Conservation (phyloP, 2,113 vertebrate species). For the Cromileptes altivelis region DNA sequence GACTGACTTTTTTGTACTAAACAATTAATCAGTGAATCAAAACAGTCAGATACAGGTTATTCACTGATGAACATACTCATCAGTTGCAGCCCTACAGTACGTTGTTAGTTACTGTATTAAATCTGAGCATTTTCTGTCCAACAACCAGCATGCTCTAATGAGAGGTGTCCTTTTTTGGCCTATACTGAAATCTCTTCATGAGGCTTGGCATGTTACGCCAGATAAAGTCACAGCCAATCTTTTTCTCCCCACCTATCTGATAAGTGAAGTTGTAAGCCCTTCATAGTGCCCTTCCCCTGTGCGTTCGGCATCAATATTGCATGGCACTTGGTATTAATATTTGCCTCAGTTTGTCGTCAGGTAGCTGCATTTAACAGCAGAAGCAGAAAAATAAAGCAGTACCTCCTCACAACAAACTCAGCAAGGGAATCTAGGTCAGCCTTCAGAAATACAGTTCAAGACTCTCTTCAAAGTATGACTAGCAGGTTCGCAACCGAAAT, state of each 20-base stretch:
- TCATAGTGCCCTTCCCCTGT: conserved; percentile 59
- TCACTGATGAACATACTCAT: neutral
- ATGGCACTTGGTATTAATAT: conserved; percentile 76
- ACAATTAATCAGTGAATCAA: neutral
- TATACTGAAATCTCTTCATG: conserved; percentile 36
- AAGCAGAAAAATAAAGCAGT: conserved; percentile 65
- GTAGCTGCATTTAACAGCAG: conserved; percentile 69
- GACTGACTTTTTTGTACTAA: neutral
- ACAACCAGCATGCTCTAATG: conserved; percentile 25
- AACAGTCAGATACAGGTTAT: neutral
- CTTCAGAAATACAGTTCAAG: conserved; percentile 67
- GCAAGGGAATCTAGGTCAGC: conserved; percentile 79
- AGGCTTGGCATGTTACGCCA: conserved; percentile 35
- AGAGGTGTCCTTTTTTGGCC: conserved; percentile 37
- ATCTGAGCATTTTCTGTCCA: conserved; percentile 9
- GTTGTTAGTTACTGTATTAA: conserved; percentile 1
- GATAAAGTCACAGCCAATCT: conserved; percentile 58
- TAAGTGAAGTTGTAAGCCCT: conserved; percentile 60
- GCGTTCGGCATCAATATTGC: conserved; percentile 78
- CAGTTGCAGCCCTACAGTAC: neutral
- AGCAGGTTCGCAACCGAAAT: conserved; percentile 59
- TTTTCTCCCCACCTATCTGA: conserved; percentile 35
- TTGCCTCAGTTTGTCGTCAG: conserved; percentile 75
- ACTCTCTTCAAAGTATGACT: conserved; percentile 62
- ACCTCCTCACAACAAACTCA: conserved; percentile 70